Conservation (phyloP, 2,113 vertebrate species). For the Sitta europaea region DNA sequence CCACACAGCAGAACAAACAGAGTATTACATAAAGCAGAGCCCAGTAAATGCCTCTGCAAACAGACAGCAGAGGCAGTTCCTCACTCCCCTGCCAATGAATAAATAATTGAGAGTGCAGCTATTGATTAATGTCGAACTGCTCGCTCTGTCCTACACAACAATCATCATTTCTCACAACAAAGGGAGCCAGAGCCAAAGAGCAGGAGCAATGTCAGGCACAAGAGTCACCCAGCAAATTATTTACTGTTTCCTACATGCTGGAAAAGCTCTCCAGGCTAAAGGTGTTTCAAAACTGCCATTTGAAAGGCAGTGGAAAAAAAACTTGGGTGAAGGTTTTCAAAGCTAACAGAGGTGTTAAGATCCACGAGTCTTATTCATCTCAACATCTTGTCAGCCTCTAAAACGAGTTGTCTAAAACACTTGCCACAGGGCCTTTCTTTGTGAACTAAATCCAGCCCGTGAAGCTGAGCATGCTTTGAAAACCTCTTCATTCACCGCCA, state of each 20-base stretch:
- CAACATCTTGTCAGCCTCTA: conserved; percentile 18
- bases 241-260: conserved; percentile 38
- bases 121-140: conserved; percentile 55
- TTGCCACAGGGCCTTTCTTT: neutral
- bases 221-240: conserved; percentile 55
- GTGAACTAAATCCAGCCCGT: neutral
- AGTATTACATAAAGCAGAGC: neutral
- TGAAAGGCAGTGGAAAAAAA: conserved; percentile 4
- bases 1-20: neutral
- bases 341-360: neutral
- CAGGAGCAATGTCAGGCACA: conserved; percentile 38
- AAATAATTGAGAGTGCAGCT: conserved; percentile 47
- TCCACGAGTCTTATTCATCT: neutral
- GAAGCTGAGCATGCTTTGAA: neutral
- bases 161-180: conserved; percentile 37
- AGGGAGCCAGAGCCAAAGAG: conserved; percentile 46
- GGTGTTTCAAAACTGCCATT: conserved; percentile 15
- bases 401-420: neutral
- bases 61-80: neutral
- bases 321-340: neutral
- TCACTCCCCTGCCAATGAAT: conserved; percentile 41
- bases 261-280: conserved; percentile 41
- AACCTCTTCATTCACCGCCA: neutral
- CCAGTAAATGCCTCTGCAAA: neutral
- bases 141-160: neutral